Conservation (phyloP, 2,113 vertebrate species). For the Nerophis ophidion region DNA sequence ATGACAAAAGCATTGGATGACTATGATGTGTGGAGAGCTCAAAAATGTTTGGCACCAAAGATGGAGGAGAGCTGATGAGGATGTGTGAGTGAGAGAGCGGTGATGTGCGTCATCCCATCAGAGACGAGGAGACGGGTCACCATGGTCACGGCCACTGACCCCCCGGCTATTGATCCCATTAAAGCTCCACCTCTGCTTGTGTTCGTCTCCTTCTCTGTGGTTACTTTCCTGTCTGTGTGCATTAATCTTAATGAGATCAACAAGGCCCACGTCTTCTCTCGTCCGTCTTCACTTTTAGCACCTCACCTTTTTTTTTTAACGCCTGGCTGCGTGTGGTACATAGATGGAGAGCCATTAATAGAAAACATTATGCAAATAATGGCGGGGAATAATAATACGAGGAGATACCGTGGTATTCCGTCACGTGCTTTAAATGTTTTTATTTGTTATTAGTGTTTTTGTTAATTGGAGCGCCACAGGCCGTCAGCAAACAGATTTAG, state of each 20-base stretch:
- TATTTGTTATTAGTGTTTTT: not conserved
- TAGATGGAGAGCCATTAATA: slow-evolving; percentile 24
- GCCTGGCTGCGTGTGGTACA: slow-evolving; percentile 21
- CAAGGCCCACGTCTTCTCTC: slow-evolving; percentile 5
- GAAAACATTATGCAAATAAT: slow-evolving; percentile 31
- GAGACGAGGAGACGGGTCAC: slow-evolving; percentile 38
- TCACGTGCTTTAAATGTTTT: not conserved
- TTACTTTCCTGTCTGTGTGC: slow-evolving; percentile 41
- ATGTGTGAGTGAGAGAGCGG: slow-evolving; percentile 19
- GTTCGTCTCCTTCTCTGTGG: slow-evolving; percentile 19
- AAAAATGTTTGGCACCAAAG: not conserved
- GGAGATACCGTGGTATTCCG: slow-evolving; percentile 14
- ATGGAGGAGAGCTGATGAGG: not conserved
- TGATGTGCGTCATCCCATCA: slow-evolving; percentile 52
- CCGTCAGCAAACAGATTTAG: slow-evolving; percentile 13
- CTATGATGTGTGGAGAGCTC: no score
- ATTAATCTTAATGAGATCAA: slow-evolving; percentile 60
- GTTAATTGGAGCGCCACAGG: slow-evolving; percentile 15
- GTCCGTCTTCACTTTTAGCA: slow-evolving; percentile 13
- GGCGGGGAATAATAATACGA: slow-evolving; percentile 1
- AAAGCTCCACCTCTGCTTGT: slow-evolving; percentile 44
- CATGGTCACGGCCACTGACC: slow-evolving; percentile 62
- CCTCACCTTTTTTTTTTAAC: slow-evolving; percentile 9
- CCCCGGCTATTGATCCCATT: slow-evolving; percentile 65
- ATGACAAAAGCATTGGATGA: no score